These are phyloP conservation scores for Agonopterix alstromeriana DNA, from an alignment of 2,888 invertebrate species.

Conservation along the genomic window DNA sequence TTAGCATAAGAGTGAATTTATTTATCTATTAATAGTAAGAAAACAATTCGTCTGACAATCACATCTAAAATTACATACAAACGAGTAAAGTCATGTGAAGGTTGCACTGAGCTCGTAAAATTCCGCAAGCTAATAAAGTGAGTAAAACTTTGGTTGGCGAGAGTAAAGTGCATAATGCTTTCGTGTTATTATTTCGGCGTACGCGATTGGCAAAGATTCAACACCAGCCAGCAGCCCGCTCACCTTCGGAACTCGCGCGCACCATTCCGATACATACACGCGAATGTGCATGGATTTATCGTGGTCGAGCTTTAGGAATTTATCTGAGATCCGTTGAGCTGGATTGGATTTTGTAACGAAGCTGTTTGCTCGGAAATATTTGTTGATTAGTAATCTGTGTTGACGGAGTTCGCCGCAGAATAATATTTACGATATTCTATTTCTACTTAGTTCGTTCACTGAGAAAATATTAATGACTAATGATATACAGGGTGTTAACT, in stretches of 20 bases:
- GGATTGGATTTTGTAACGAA: not conserved
- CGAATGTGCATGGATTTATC: constrained; percentile 11
- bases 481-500: too few relatives aligned
- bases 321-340: not conserved
- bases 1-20: too few relatives aligned
- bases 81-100: constrained; percentile 4
- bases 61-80: too few relatives aligned
- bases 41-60: too few relatives aligned
- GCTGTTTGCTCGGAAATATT: too few relatives aligned
- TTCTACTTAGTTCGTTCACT: too few relatives aligned
- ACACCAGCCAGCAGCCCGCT: constrained; percentile 37
- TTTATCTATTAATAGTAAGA: too few relatives aligned
- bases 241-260: constrained; percentile 49
- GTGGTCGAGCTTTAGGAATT: not conserved
- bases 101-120: constrained; percentile 2
- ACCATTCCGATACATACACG: constrained; percentile 17
- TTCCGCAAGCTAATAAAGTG: constrained; percentile 12
- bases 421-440: too few relatives aligned
- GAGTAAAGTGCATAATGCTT: constrained; percentile 22
- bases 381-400: too few relatives aligned
- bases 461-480: too few relatives aligned
- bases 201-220: constrained; percentile 57
- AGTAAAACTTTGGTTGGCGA: constrained; percentile 12
- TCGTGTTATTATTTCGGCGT: constrained; percentile 35
- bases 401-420: too few relatives aligned